Conservation (phyloP, 2,888 invertebrate species). For the Lepidochrysops patricia region DNA sequence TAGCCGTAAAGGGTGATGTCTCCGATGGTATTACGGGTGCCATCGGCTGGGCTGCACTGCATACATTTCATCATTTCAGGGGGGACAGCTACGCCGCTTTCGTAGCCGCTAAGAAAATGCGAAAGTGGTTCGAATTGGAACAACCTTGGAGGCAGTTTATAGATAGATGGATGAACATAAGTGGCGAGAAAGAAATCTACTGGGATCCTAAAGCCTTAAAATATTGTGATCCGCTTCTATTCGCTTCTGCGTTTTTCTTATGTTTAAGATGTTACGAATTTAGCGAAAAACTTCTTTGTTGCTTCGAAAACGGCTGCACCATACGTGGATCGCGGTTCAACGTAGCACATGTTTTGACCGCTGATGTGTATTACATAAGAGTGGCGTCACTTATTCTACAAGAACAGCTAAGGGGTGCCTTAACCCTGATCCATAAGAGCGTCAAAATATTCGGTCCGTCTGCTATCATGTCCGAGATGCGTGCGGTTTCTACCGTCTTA, state of each 20-base stretch:
- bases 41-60: slow-evolving; percentile 61
- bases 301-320: slow-evolving; percentile 44
- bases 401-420: slow-evolving; percentile 36
- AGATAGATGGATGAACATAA: slow-evolving; percentile 45
- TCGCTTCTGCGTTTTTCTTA: slow-evolving; percentile 61
- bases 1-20: slow-evolving; percentile 51
- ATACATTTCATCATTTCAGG: slow-evolving; percentile 45
- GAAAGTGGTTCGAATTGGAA: slow-evolving; percentile 48
- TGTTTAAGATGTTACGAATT: slow-evolving; percentile 56
- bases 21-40: slow-evolving; percentile 55
- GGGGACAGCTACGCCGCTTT: slow-evolving; percentile 43
- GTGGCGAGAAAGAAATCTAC: slow-evolving; percentile 56
- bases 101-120: slow-evolving; percentile 53
- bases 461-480: slow-evolving; percentile 50
- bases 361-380: slow-evolving; percentile 48
- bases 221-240: slow-evolving; percentile 43
- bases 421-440: slow-evolving; percentile 36
- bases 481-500: slow-evolving; percentile 40
- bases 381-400: slow-evolving; percentile 46
- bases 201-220: slow-evolving; percentile 47
- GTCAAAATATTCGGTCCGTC: slow-evolving; percentile 48
- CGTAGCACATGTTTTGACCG: slow-evolving; percentile 23
- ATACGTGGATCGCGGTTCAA: slow-evolving; percentile 36
- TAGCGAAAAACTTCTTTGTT: slow-evolving; percentile 42
- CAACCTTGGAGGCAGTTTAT: slow-evolving; percentile 49